Evolutionary conservation across 2,797 vertebrate species (phyloP).

Genomic region (Danio kyathit): DNA sequence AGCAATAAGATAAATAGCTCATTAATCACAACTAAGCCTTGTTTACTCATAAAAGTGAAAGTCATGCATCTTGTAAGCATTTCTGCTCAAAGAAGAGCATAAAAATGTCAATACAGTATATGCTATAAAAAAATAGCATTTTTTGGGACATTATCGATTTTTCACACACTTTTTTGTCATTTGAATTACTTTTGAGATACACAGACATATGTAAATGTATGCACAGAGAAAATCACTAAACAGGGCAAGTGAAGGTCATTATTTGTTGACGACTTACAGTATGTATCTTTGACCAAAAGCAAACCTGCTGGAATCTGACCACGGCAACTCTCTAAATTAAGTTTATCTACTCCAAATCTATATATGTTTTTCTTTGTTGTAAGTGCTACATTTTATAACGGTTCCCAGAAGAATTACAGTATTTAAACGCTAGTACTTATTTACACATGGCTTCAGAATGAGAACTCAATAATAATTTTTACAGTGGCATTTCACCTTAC

Average conservation of each 20-base stretch:
- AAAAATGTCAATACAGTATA: no score
- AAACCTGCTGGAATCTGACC: conserved; percentile 1
- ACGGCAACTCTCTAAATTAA: background rate
- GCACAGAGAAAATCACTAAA: background rate
- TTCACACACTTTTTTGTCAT: background rate
- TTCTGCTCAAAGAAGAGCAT: background rate
- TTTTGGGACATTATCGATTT: background rate
- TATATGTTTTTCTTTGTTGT: background rate
- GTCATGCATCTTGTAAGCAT: background rate
- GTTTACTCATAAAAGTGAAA: conserved; percentile 6
- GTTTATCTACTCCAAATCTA: conserved; percentile 1
- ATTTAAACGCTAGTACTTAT: background rate
- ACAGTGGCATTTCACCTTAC: conserved; percentile 36
- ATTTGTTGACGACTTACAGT: conserved; percentile 11
- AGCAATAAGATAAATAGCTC: background rate
- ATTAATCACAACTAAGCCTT: conserved; percentile 12
- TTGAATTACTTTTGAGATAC: background rate
- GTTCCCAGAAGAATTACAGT: background rate
- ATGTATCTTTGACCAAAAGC: background rate
- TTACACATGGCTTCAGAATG: background rate
- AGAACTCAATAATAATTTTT: conserved; percentile 33
- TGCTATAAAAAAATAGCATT: background rate
- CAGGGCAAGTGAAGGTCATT: conserved; percentile 9
- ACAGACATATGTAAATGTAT: background rate
- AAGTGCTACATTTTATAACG: conserved; percentile 14